Evolutionary conservation across 2,888 invertebrate genomes (phyloP).

Genomic region (Acanthococcus lagerstroemiae): DNA sequence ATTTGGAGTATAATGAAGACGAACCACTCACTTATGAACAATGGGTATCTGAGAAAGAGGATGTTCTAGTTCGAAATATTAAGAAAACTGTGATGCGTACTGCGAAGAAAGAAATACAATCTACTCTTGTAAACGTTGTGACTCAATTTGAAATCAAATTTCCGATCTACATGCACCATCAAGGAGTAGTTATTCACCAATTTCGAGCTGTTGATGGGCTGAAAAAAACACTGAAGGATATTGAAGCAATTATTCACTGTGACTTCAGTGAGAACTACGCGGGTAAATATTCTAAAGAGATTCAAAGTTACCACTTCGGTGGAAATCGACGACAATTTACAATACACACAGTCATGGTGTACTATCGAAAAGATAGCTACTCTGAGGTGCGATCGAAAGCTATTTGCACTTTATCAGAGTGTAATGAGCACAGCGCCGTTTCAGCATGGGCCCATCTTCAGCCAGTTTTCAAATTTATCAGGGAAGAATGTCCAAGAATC

Average conservation of each 20-base stretch:
- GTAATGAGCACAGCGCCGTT: slow-evolving; percentile 39
- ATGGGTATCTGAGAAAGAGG: neutral
- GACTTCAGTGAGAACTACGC: neutral
- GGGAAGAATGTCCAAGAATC: neutral
- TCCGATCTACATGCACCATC: neutral
- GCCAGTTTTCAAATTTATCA: slow-evolving; percentile 36
- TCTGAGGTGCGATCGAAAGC: slow-evolving; percentile 25
- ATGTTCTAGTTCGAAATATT: neutral
- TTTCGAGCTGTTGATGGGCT: neutral
- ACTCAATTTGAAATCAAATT: neutral
- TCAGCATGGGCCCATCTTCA: slow-evolving; percentile 42
- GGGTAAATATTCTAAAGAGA: neutral
- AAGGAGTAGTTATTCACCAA: neutral
- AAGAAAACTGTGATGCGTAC: neutral
- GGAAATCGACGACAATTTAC: slow-evolving; percentile 17
- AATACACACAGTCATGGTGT: slow-evolving; percentile 24
- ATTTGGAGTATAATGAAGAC: neutral
- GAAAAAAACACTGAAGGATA: neutral
- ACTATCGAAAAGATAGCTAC: neutral
- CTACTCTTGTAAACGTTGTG: neutral
- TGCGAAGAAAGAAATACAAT: neutral
- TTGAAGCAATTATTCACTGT: neutral
- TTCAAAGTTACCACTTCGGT: slow-evolving; percentile 20
- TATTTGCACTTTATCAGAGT: slow-evolving; percentile 39
- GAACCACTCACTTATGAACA: neutral